These are phyloP conservation scores for Drosophila setosimentum DNA, from an alignment of 2,888 invertebrate genomes.

Conservation along the genomic window DNA sequence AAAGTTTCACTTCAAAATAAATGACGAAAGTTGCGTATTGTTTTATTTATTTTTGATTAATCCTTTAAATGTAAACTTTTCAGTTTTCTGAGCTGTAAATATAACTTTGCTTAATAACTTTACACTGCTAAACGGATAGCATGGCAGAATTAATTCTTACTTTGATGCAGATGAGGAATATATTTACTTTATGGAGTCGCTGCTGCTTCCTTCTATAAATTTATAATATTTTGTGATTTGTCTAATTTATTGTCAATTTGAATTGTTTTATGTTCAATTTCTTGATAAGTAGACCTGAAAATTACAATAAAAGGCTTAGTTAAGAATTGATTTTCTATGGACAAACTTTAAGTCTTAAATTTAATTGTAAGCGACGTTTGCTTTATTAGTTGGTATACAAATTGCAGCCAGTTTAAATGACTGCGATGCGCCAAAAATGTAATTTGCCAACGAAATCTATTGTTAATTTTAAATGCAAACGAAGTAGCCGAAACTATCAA, in stretches of 20 bases:
- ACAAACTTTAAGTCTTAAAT: neutral
- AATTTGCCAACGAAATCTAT: slow-evolving; percentile 78
- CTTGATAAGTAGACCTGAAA: neutral
- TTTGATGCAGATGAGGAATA: neutral
- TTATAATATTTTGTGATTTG: neutral
- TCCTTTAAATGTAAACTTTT: neutral
- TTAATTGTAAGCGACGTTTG: neutral
- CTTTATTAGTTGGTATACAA: slow-evolving; percentile 11
- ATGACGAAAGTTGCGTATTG: neutral
- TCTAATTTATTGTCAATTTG: neutral
- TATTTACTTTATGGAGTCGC: too few species aligned
- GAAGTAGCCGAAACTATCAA: slow-evolving; percentile 46
- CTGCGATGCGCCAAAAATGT: slow-evolving; percentile 71
- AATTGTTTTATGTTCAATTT: neutral
- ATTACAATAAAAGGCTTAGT: neutral
- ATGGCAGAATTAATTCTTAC: neutral
- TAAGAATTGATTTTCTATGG: neutral
- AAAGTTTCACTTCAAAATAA: slow-evolving; percentile 1
- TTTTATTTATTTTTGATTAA: slow-evolving; percentile 2
- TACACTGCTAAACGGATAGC: neutral
- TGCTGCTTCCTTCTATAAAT: too few species aligned
- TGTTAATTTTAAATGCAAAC: slow-evolving; percentile 56
- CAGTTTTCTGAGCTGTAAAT: neutral
- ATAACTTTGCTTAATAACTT: neutral
- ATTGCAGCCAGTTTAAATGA: slow-evolving; percentile 29